Evolutionary conservation across 2,113 vertebrate genomes (phyloP).

Genomic region (Scytalopus superciliaris): DNA sequence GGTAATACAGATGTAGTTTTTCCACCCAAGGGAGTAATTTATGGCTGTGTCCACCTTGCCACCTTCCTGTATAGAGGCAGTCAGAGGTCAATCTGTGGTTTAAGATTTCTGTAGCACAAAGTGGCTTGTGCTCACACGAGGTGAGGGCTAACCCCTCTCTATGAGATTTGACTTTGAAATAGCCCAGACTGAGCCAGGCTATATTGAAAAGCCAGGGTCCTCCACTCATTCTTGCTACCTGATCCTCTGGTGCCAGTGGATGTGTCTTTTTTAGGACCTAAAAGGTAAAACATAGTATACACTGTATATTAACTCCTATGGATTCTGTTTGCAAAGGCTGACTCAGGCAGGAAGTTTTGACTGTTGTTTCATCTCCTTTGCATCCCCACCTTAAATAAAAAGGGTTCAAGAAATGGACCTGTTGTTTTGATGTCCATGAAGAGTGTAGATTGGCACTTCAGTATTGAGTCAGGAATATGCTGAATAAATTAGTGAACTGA

Average conservation of each 20-base stretch:
- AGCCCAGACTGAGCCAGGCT: not conserved
- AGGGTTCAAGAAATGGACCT: not conserved
- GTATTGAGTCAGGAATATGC: not conserved
- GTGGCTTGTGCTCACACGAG: not conserved
- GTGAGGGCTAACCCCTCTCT: not conserved
- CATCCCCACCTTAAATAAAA: not conserved
- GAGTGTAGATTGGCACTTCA: not conserved
- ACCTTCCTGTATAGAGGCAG: not conserved
- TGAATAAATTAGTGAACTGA: not conserved
- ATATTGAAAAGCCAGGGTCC: fast-evolving
- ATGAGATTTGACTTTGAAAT: not conserved
- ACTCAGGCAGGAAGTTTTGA: not conserved
- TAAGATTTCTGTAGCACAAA: not conserved
- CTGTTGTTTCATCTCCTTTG: not conserved
- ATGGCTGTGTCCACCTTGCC: not conserved
- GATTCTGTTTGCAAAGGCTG: not conserved
- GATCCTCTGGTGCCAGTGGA: not conserved
- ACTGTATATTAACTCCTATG: not conserved
- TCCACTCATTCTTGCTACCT: not conserved
- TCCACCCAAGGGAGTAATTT: not conserved
- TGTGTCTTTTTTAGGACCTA: not conserved
- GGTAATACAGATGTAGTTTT: not conserved
- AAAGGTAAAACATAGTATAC: not conserved
- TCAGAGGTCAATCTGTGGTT: not conserved
- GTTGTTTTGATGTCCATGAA: not conserved